Evolutionary conservation across 2,113 vertebrate genomes (phyloP).

Genomic region (Raja brachyura): DNA sequence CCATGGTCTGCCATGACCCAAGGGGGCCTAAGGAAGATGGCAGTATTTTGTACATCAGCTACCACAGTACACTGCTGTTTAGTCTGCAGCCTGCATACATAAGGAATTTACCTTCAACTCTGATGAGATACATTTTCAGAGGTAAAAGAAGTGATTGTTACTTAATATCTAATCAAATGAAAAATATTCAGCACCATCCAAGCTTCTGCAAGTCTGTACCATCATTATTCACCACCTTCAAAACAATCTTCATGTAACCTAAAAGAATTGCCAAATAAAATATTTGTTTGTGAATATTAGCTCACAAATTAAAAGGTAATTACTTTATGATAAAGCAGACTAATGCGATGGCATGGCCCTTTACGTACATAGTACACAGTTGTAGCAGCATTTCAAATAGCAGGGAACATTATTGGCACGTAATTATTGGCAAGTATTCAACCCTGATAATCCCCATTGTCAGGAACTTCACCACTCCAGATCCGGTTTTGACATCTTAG

Average conservation of each 20-base stretch:
- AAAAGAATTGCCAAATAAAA: constrained; percentile 14
- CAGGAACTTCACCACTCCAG: too few relatives aligned
- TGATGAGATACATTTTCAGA: background rate
- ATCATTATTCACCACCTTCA: background rate
- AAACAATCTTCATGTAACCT: background rate
- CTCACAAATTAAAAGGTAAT: background rate
- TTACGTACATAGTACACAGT: background rate
- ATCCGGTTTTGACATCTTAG: too few relatives aligned
- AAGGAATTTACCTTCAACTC: background rate
- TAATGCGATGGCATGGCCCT: background rate
- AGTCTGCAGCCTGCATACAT: background rate
- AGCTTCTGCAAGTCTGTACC: background rate
- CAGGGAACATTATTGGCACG: too few relatives aligned
- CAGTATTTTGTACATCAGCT: background rate
- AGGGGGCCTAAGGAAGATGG: background rate
- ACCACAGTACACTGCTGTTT: background rate
- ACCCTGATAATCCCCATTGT: too few relatives aligned
- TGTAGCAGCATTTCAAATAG: background rate
- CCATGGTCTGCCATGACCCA: too few relatives aligned
- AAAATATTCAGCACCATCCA: too few relatives aligned
- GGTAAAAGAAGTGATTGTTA: background rate
- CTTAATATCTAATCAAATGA: background rate
- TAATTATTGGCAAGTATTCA: too few relatives aligned
- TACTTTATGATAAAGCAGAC: background rate
- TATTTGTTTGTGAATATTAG: background rate